Evolutionary conservation across 2,113 vertebrate species (phyloP), one percentile per base, ranked within the genome.

Genomic region (Psilopsiagon aurifrons): DNA sequence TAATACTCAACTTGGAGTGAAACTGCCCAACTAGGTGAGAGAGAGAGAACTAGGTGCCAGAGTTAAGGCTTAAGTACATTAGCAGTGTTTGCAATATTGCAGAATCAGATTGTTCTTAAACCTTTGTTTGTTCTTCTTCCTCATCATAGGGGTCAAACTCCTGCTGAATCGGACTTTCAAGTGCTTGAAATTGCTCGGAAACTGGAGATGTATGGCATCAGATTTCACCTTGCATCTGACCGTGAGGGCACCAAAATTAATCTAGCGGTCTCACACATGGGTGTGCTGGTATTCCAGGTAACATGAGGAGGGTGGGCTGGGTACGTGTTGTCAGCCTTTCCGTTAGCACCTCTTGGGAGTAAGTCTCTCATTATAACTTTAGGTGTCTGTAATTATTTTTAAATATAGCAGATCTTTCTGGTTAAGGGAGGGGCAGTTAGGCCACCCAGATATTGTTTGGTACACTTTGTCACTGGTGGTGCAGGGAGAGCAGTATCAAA

Each of bases 201-300:
- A 71, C 96, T 99, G 97, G 99, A 99, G 91, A 98, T 99, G 99
- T 99, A 99, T 1, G 99, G 99, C n/a, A 98, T 99, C 90, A 98
- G 99, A 54, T 99, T 99, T 96, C 99, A 99, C 91, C 97, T 98
- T 2, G 99, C 99, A 6, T 98, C 99, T 0, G 99, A 99, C 94
- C 98, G 99, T 0, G 99, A 99, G 92, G 99, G 99, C 57, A 98
- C 99, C 82, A 99, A 98, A 97, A 99, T 99, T 82, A 99, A 99
- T 35, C 98, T 99, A 54, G 98, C 99, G 2, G 99, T 99, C 8
- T 99, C 99, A 29, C 99, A 99, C 94, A 98, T 98, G 98, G 99
- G 99, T 17, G 98, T 99, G 64, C 98, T 99, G 35, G 99, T 99
- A 31, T 99, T 99, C 96, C 99, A 99, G 99, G 99, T 99, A 94